Base-by-base conservation (phyloP, 2,888 invertebrate genomes). In the Kuschelorhynchus macadamiae region DNA sequence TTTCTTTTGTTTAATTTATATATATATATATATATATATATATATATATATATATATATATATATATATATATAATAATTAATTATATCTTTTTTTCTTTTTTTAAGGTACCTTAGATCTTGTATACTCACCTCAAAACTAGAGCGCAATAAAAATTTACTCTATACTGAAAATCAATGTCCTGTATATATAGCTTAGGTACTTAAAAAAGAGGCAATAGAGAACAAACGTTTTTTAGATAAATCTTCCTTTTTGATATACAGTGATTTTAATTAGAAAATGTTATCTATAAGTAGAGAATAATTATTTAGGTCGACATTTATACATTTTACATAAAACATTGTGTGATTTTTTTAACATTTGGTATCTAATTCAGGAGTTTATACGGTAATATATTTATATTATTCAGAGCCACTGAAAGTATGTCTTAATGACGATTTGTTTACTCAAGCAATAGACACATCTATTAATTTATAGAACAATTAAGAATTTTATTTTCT, bases 241-340 rank as follows among this genome's bases (percentile, higher is more conserved):
- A 18, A 18, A 44, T 18, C 44, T 55, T 55, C 55, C 55, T 55
- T 55, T 55, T 55, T 55, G 55, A 55, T 55, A 55, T 52, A 52
- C 36, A 17, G 21, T 52, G 52, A 52, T 52, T 52, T 44, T 52
- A 20, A 52, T 52, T 52, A 52, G 39, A 21, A 20, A 52, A 52
- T 0, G 3, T 20, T 52, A 14, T 21, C 39, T 52, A 16, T 41
- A 52, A 21, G 52, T 21, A 14, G 39, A 42, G 46, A 42, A 30
- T 20, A 16, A 9, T 55, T 55, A 16, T 41, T 55, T 53, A 53
- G 8, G 39, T 8, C 12, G 36, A 18, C 25, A 25, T 53, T 55
- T 55, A 25, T 55, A 55, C 55, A 55, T 42, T 55, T 42, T 41
- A 53, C 25, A 25, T 41, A 7, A 53, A 41, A 21, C 1, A 14